These are phyloP conservation scores for Furcifer pardalis DNA, from an alignment of 2,797 vertebrate genomes.

Conservation along the genomic window DNA sequence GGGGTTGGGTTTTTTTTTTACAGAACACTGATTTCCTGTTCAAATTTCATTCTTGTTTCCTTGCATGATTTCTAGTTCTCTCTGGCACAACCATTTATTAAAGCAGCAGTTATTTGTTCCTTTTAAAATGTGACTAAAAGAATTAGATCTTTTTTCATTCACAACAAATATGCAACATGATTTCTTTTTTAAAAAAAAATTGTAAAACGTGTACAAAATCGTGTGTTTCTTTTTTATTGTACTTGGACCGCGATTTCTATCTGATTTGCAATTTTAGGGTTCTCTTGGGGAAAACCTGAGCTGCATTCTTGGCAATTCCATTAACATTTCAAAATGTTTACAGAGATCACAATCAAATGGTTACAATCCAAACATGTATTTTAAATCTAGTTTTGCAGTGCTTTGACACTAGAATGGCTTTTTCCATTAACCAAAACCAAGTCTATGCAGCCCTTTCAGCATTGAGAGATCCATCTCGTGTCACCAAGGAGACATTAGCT, in stretches of 20 bases:
- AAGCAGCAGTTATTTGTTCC: not conserved
- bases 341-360: not conserved
- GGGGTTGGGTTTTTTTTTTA: too few relatives aligned
- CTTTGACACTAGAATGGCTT: not conserved
- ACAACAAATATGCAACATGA: not conserved
- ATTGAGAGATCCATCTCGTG: not conserved
- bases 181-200: constrained; percentile 58
- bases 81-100: not conserved
- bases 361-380: not conserved
- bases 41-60: too few relatives aligned
- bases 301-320: constrained; percentile 46
- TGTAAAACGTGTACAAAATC: constrained; percentile 47
- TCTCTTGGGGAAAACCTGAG: not conserved
- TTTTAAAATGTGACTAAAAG: not conserved
- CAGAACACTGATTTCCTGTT: not conserved
- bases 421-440: not conserved
- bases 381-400: not conserved
- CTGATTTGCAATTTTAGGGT: constrained; percentile 35
- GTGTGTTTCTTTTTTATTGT: constrained; percentile 39
- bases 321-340: constrained; percentile 24
- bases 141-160: constrained; percentile 19
- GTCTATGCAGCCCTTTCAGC: too few relatives aligned
- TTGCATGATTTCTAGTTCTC: not conserved
- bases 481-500: not conserved
- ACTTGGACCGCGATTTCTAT: constrained; percentile 41